These are phyloP conservation scores for Drosophila suzukii DNA, from an alignment of 1,140 invertebrate genomes.

Conservation along the genomic window DNA sequence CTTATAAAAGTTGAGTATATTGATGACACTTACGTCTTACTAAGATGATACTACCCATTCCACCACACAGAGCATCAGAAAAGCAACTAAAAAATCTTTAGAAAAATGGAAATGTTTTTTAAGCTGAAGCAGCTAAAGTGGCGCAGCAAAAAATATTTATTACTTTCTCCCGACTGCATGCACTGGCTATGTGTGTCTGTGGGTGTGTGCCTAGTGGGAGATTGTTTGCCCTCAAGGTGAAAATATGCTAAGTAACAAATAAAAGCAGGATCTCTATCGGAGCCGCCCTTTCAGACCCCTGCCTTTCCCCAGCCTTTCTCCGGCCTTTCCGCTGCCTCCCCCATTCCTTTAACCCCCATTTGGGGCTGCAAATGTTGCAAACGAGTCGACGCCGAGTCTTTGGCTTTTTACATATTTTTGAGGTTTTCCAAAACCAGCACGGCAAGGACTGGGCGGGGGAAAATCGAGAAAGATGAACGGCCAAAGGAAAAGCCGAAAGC, in stretches of 20 bases:
- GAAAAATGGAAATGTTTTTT: slow-evolving; percentile 48
- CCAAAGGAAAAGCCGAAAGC: slow-evolving; percentile 73
- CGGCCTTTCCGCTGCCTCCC: background rate
- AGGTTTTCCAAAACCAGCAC: slow-evolving; percentile 69
- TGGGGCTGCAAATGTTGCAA: slow-evolving; percentile 53
- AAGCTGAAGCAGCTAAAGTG: slow-evolving; percentile 55
- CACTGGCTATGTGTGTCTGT: slow-evolving; percentile 9
- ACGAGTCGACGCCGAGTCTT: slow-evolving; percentile 62
- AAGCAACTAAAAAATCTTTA: slow-evolving; percentile 28
- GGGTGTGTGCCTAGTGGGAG: slow-evolving; percentile 66
- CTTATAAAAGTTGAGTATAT: background rate
- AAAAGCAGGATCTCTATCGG: slow-evolving; percentile 78
- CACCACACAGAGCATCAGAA: background rate
- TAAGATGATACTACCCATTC: slow-evolving; percentile 6
- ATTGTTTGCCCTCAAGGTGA: slow-evolving; percentile 78
- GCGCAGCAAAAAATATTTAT: slow-evolving; percentile 74
- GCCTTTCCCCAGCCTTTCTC: background rate
- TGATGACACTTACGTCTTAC: background rate
- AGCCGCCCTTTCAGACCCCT: slow-evolving; percentile 12
- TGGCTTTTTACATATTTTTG: slow-evolving; percentile 78
- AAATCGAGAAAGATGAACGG: slow-evolving; percentile 34
- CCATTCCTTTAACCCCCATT: background rate
- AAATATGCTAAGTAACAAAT: slow-evolving; percentile 82
- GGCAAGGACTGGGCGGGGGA: background rate
- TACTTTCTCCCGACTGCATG: slow-evolving; percentile 55